phyloP scores from a whole-genome alignment of 2,797 vertebrate species.

The Meda fulgida region DNA sequence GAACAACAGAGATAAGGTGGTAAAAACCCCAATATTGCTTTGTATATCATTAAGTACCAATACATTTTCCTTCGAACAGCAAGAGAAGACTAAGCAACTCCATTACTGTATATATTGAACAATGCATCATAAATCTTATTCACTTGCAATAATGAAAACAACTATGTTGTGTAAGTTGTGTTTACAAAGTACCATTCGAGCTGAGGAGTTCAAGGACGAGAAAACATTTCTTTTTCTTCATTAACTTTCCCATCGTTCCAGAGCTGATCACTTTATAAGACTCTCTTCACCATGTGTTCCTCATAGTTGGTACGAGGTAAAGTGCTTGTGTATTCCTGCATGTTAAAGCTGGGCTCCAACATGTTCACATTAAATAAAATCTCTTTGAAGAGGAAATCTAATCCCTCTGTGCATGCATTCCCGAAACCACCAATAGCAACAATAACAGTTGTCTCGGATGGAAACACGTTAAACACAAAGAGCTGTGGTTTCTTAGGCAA shows the following conservation, averaged over 20 bases:
- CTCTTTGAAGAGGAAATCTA: constrained; percentile 26
- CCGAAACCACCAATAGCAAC: constrained; percentile 2
- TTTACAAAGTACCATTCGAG: not conserved
- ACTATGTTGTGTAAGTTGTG: not conserved
- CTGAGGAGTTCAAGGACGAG: not conserved
- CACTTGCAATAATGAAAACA: not conserved
- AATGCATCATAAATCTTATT: not conserved
- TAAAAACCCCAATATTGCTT: no score
- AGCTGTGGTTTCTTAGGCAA: not conserved
- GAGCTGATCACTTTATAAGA: not conserved
- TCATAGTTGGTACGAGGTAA: not conserved
- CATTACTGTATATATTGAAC: no score
- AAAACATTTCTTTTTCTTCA: not conserved
- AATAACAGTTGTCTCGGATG: not conserved
- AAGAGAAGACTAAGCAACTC: no score
- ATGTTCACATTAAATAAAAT: constrained; percentile 10
- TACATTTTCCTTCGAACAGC: no score
- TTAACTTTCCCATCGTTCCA: not conserved
- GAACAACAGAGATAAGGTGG: no score
- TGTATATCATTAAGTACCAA: no score
- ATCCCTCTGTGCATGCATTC: constrained; percentile 5
- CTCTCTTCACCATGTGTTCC: not conserved
- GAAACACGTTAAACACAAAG: not conserved
- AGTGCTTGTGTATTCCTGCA: constrained; percentile 18
- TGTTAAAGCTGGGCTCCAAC: constrained; percentile 12